These are phyloP conservation scores for Halyomorpha halys DNA, from an alignment of 1,140 invertebrate species.

Conservation along the genomic window DNA sequence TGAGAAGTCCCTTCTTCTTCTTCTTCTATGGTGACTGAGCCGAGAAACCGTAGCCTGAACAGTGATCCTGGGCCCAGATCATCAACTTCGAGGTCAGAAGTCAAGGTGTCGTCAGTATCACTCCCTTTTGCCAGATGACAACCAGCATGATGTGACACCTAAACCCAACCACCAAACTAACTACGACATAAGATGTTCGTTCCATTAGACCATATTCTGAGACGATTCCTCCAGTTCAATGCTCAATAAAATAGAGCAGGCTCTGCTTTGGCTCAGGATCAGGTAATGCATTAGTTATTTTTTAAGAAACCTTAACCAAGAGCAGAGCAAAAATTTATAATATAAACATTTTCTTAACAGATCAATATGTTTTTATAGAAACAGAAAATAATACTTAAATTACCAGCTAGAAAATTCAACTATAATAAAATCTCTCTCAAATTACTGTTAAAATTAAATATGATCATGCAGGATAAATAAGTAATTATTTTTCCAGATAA, in stretches of 20 bases:
- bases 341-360: too few species aligned
- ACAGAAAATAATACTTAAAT: too few species aligned
- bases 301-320: not conserved
- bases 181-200: conserved; percentile 1
- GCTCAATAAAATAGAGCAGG: not conserved
- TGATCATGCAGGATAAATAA: too few species aligned
- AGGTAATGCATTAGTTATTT: not conserved
- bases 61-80: conserved; percentile 50
- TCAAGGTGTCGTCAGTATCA: conserved; percentile 36
- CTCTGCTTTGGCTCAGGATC: conserved; percentile 10
- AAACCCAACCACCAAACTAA: conserved; percentile 21
- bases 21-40: conserved; percentile 75
- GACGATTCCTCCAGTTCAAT: not conserved
- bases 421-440: too few species aligned
- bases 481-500: too few species aligned
- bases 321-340: too few species aligned
- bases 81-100: conserved; percentile 34
- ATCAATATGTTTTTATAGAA: too few species aligned
- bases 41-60: conserved; percentile 70
- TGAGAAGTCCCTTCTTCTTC: conserved; percentile 51
- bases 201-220: conserved; percentile 1
- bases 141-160: conserved; percentile 33
- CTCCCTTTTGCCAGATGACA: conserved; percentile 37
- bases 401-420: too few species aligned
- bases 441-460: too few species aligned